These are phyloP conservation scores for Chaetodon trifascialis DNA, from an alignment of 2,113 vertebrate species.

Conservation along the genomic window DNA sequence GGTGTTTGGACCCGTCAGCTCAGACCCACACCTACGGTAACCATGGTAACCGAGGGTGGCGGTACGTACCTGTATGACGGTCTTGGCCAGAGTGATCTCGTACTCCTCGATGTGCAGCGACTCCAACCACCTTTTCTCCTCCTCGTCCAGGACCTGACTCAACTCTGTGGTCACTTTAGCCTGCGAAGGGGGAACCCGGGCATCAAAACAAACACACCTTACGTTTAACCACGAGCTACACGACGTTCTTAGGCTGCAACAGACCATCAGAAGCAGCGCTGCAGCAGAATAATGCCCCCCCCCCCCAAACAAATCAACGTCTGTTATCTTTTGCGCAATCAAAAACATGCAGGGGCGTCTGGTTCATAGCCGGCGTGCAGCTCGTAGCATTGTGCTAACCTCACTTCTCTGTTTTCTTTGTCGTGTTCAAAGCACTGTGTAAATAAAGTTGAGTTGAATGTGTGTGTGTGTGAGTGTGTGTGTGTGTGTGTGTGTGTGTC, in stretches of 20 bases:
- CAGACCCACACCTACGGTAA: neutral
- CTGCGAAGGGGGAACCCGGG: slow-evolving; percentile 52
- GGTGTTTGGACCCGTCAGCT: neutral
- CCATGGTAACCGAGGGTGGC: neutral
- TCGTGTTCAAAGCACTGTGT: neutral
- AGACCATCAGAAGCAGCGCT: neutral
- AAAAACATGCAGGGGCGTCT: no score
- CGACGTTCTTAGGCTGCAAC: neutral
- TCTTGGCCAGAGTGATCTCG: slow-evolving; percentile 80
- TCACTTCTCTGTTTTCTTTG: neutral
- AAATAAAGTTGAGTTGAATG: neutral
- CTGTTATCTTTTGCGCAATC: no score
- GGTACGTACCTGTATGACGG: slow-evolving; percentile 82
- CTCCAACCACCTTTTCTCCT: slow-evolving; percentile 83
- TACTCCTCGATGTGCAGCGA: slow-evolving; percentile 74
- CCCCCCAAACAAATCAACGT: neutral
- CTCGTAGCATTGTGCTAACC: no score
- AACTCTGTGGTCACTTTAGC: slow-evolving; percentile 81
- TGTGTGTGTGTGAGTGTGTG: no score
- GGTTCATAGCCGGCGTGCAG: no score
- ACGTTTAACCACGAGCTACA: neutral
- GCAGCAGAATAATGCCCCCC: neutral
- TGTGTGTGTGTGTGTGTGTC: slow-evolving; percentile 3
- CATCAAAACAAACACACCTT: slow-evolving; percentile 33
- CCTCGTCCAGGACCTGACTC: slow-evolving; percentile 82